A percentile compares a stretch with the other conserved stretches of the same genome.
Evolutionary conservation across 2,113 vertebrate genomes (phyloP).

Genomic region (Eleginops maclovinus): DNA sequence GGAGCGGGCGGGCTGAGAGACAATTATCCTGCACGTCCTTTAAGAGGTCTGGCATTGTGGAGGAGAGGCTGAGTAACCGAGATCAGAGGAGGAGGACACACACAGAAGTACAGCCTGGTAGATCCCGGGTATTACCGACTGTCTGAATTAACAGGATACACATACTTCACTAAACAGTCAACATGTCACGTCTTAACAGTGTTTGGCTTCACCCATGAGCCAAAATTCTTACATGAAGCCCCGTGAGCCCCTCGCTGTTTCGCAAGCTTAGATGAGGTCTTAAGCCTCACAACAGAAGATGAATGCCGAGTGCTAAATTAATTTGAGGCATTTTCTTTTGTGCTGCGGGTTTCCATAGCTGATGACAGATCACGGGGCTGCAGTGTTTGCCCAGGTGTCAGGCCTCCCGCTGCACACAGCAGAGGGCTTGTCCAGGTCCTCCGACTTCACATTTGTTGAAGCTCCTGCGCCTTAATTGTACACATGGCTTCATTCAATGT

Average conservation of each 20-base stretch:
- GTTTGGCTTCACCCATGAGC: conserved; percentile 76
- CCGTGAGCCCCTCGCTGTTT: conserved; percentile 78
- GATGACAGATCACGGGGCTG: conserved; percentile 88
- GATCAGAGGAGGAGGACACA: conserved; percentile 74
- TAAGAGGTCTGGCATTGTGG: conserved; percentile 71
- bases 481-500: conserved; percentile 77
- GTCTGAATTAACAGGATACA: conserved; percentile 84
- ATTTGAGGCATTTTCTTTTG: conserved; percentile 87
- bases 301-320: conserved; percentile 86
- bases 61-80: conserved; percentile 70
- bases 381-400: conserved; percentile 90
- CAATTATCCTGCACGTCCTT: conserved; percentile 79
- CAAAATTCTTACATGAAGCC: conserved; percentile 83
- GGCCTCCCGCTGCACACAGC: conserved; percentile 83
- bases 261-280: conserved; percentile 81
- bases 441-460: conserved; percentile 73
- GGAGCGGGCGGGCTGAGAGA: conserved; percentile 56
- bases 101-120: conserved; percentile 73
- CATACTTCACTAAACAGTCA: conserved; percentile 81
- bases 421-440: conserved; percentile 79
- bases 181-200: conserved; percentile 83
- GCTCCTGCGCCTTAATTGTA: conserved; percentile 78
- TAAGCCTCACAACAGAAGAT: conserved; percentile 79
- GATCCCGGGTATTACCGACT: conserved; percentile 80
- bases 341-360: conserved; percentile 84